phyloP scores from a whole-genome alignment of 1,140 invertebrate genomes.

The Palaemon carinicauda region DNA sequence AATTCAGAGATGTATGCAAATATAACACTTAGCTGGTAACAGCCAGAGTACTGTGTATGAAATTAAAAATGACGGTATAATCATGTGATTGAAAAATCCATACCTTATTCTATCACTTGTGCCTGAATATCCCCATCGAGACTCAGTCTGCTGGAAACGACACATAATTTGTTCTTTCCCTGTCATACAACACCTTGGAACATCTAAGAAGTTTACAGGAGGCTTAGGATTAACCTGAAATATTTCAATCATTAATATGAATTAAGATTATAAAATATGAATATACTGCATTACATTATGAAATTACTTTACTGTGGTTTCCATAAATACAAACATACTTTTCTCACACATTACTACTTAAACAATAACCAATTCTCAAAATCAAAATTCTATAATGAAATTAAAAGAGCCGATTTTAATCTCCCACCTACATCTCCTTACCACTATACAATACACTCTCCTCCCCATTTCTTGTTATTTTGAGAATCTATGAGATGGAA shows the following conservation, averaged over 20 bases:
- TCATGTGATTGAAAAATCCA: neutral
- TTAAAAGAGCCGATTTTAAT: too few relatives aligned
- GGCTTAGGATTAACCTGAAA: conserved; percentile 72
- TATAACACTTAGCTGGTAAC: too few relatives aligned
- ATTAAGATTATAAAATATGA: neutral
- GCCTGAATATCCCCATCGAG: conserved; percentile 86
- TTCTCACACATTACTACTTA: too few relatives aligned
- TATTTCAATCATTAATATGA: conserved; percentile 61
- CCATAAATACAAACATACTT: neutral
- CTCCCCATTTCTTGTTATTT: too few relatives aligned
- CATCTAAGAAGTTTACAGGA: conserved; percentile 75
- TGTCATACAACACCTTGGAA: conserved; percentile 81
- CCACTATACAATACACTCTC: too few relatives aligned
- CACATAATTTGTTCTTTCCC: conserved; percentile 84
- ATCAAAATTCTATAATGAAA: too few relatives aligned
- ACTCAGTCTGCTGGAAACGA: conserved; percentile 83
- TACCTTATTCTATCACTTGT: conserved; percentile 84
- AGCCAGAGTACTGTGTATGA: too few relatives aligned
- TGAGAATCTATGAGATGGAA: too few relatives aligned
- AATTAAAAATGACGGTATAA: neutral
- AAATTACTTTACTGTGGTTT: neutral
- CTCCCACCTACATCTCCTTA: too few relatives aligned
- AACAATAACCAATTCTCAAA: too few relatives aligned
- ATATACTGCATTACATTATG: neutral
- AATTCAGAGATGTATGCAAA: too few relatives aligned